Base-by-base conservation (phyloP, 2,888 invertebrate species). In the Tenthredo mesomela region DNA sequence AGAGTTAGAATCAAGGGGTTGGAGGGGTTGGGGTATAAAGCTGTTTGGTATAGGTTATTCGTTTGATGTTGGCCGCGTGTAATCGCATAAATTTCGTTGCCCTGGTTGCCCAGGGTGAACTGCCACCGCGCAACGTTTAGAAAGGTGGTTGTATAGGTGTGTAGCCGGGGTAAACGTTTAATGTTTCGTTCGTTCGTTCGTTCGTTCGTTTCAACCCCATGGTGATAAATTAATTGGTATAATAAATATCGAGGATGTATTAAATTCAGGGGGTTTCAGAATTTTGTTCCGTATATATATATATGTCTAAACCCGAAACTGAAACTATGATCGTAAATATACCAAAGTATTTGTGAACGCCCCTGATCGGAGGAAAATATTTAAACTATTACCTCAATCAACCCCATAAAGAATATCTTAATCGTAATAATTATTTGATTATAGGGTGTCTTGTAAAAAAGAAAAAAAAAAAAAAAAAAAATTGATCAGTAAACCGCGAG, bases 191-290 rank as follows among this genome's bases (percentile, higher is more conserved):
- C 15, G 33, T 40, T 61, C 61, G 33, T 77, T 77, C 61, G 80
- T 37, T 61, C 15, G 33, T 40, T 61, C 61, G 33, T 67, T 67
- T 25, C 18, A 18, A 25, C 67, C 29, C 43, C 71, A n/a, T 67
- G 82, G 82, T 80, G 80, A 58, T 70, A 82, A 82, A 82, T 82
- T 82, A 80, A 80, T 80, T 80, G 80, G 65, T 15, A 43, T 61
- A 61, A 80, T 80, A 80, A 61, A 80, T 61, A 80, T 80, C 25
- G 80, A 61, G 61, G 40, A 33, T 29, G 61, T 58, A 18, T 67
- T 33, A 33, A 33, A 67, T 67, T 15, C 29, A n/a, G 33, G 50
- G 21, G 18, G 29, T 33, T 21, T 75, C 18, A 29, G 33, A 47
- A 47, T 47, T 47, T 47, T 47, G 47, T 47, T 47, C 43, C 12